phyloP scores from a whole-genome alignment of 2,113 vertebrate genomes.

The Antechinus stuartii region DNA sequence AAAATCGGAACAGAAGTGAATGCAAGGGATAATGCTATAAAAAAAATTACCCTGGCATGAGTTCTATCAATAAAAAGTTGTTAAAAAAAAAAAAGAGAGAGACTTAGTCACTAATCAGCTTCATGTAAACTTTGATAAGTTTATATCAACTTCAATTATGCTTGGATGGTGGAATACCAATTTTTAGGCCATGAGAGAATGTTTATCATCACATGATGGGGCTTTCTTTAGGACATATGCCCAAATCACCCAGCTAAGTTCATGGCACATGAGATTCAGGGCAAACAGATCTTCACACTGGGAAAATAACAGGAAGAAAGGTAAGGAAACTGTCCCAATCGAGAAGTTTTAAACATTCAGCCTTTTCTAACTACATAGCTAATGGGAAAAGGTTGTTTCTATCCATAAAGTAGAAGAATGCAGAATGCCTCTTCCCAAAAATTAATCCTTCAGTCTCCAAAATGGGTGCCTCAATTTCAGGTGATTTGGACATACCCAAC shows the following conservation, averaged over 20 bases:
- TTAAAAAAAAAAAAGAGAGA: too few relatives aligned
- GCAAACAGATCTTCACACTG: background rate
- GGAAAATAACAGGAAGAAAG: background rate
- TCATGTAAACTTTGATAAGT: background rate
- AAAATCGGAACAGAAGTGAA: too few relatives aligned
- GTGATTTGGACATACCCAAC: background rate
- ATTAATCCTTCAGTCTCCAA: background rate
- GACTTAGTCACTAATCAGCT: background rate
- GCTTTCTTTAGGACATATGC: background rate
- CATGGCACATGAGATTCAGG: background rate
- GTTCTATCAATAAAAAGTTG: too few relatives aligned
- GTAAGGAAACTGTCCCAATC: background rate
- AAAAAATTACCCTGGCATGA: too few relatives aligned
- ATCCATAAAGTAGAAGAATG: background rate
- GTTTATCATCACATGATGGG: background rate
- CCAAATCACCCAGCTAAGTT: background rate
- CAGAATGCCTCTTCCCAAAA: background rate
- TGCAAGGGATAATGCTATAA: too few relatives aligned
- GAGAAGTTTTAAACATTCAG: background rate
- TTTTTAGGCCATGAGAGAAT: background rate
- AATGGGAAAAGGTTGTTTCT: background rate
- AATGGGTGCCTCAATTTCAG: background rate
- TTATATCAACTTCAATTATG: constrained; percentile 17
- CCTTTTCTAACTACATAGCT: background rate
- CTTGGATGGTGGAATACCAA: background rate